These are phyloP conservation scores for Sminthopsis crassicaudata DNA, from an alignment of 2,113 vertebrate genomes.

Conservation along the genomic window DNA sequence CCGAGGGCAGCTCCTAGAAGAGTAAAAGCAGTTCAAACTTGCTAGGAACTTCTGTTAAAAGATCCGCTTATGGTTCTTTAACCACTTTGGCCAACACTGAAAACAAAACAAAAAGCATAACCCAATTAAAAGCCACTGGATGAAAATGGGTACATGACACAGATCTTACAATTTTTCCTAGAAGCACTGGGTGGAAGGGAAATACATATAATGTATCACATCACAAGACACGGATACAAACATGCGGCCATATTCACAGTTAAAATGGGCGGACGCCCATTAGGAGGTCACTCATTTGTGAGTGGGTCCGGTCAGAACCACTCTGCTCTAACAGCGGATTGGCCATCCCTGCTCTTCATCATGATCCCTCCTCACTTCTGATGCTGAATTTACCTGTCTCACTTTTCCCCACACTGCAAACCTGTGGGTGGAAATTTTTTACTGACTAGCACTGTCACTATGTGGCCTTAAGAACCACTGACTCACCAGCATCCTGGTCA, in stretches of 20 bases:
- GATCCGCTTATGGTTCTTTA: conserved; percentile 14
- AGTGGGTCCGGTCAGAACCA: background rate
- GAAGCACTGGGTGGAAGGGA: background rate
- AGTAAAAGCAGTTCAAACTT: background rate
- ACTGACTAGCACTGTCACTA: background rate
- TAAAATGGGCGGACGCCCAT: background rate
- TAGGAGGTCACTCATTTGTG: background rate
- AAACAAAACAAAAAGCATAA: conserved; percentile 10
- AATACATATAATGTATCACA: background rate
- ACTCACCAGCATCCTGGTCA: conserved; percentile 6
- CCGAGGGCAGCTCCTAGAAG: accelerated
- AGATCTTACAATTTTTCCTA: background rate
- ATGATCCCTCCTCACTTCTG: background rate
- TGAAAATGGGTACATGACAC: background rate
- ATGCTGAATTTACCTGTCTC: background rate
- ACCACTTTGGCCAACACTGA: conserved; percentile 38
- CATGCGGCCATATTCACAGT: background rate
- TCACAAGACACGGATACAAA: background rate
- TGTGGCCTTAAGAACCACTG: background rate
- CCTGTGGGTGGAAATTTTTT: background rate
- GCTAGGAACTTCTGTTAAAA: background rate
- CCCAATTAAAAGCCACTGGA: background rate
- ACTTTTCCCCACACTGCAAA: background rate
- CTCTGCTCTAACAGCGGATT: background rate
- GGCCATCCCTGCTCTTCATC: conserved; percentile 3